phyloP scores from a whole-genome alignment of 2,888 invertebrate genomes.

The Diploptera punctata region DNA sequence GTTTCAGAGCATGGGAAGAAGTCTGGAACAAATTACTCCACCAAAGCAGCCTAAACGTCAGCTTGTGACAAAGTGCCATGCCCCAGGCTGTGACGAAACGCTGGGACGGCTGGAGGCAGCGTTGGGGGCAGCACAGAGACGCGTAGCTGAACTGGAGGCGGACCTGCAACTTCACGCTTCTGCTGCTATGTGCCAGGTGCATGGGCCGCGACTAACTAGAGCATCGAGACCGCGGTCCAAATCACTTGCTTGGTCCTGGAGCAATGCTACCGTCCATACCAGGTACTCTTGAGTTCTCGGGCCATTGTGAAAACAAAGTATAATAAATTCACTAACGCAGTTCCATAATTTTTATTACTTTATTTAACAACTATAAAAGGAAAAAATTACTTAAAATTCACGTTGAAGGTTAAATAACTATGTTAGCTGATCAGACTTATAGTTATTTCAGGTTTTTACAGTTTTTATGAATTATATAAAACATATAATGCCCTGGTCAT shows the following conservation, averaged over 20 bases:
- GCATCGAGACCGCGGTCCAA: neutral
- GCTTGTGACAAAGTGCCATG: constrained; percentile 55
- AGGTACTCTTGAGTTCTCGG: constrained; percentile 7
- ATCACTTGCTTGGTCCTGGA: constrained; percentile 1
- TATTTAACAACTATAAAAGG: too few relatives aligned
- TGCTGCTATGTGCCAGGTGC: constrained; percentile 18
- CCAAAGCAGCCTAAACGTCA: constrained; percentile 52
- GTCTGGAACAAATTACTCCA: constrained; percentile 49
- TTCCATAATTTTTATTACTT: too few relatives aligned
- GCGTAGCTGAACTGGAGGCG: constrained; percentile 45
- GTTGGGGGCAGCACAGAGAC: constrained; percentile 49
- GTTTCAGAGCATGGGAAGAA: constrained; percentile 56
- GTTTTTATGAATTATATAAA: too few relatives aligned
- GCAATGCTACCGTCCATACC: constrained; percentile 24
- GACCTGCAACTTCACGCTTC: constrained; percentile 18
- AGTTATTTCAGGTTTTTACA: too few relatives aligned
- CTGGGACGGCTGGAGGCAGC: constrained; percentile 53
- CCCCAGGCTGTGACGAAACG: constrained; percentile 51
- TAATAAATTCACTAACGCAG: too few relatives aligned
- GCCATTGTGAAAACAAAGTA: too few relatives aligned
- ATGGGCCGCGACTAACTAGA: constrained; percentile 4
- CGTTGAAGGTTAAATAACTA: too few relatives aligned
- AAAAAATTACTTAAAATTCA: too few relatives aligned
- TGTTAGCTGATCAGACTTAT: too few relatives aligned
- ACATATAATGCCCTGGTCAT: too few relatives aligned